Base-by-base conservation (phyloP, 1,140 invertebrate genomes). In the Limonius californicus region DNA sequence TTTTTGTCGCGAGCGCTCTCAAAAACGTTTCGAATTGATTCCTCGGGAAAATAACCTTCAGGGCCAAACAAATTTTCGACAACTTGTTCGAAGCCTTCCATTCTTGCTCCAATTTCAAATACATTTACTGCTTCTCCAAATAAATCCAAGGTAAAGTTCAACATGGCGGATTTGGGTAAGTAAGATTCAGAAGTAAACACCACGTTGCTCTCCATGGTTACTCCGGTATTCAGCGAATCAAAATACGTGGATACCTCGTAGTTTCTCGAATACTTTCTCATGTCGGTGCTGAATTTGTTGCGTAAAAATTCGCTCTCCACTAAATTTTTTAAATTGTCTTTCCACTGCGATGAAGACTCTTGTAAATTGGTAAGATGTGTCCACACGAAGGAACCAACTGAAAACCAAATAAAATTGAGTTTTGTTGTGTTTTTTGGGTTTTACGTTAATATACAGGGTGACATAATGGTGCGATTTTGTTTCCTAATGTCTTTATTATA, bases 361-460 rank as follows among this genome's bases (percentile, higher is more conserved):
- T 84, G 78, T 19, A 88, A 66, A 70, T 88, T 89, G 32, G 78
- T 83, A 32, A 90, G 70, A 69, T 90, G 87, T 55, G 85, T 87
- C 85, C 85, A 89, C 14, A 91, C 83, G 72, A 89, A 91, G 0
- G 88, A 87, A 1, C 88, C 87, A 32, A 90, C 88, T 50, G n/a
- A 43, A 43, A 43, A 12, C n/a, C 12, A 14, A n/a, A 45, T 45
- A n/a, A 45, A 14, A 45, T 7, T 16, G 14, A n/a, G 3, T 45
- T 7, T 7, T 32, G 4, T 32, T 32, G 27, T 32, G 4, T 32
- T 32, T 32, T 32, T n/a, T n/a, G n/a, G n/a, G n/a, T n/a, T n/a
- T n/a, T n/a, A n/a, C n/a, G n/a, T n/a, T n/a, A n/a, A n/a, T n/a
- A n/a, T n/a, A n/a, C n/a, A n/a, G n/a, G n/a, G n/a, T n/a, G n/a